These are phyloP conservation scores for Jaculus jaculus DNA, from an alignment of 2,113 vertebrate genomes.

Conservation along the genomic window DNA sequence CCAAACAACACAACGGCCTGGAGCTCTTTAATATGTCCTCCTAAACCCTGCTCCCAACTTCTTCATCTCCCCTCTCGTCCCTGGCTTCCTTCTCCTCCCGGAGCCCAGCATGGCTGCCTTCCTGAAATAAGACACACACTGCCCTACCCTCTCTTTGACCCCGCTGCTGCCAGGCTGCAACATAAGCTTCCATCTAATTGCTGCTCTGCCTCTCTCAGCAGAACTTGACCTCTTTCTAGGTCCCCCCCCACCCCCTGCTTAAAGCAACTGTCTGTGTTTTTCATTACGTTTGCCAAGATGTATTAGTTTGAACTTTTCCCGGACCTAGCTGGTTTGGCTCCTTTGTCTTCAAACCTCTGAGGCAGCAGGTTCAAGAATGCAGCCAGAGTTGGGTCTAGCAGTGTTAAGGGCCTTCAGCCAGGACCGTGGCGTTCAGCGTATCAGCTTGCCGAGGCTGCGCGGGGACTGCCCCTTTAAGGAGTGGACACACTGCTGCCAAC, in stretches of 20 bases:
- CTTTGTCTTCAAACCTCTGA: constrained; percentile 51
- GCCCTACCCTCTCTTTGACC: constrained; percentile 72
- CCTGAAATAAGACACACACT: constrained; percentile 58
- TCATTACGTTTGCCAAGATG: constrained; percentile 71
- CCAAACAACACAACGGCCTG: background rate
- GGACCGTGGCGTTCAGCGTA: background rate
- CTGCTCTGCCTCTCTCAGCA: constrained; percentile 76
- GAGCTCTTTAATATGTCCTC: constrained; percentile 9
- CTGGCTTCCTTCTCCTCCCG: background rate
- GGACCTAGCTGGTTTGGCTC: constrained; percentile 33
- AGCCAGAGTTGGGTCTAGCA: background rate
- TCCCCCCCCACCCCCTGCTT: constrained; percentile 70
- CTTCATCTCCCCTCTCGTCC: background rate
- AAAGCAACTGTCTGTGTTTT: constrained; percentile 78
- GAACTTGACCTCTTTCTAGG: constrained; percentile 77
- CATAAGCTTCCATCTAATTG: constrained; percentile 72
- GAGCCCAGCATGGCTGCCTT: background rate
- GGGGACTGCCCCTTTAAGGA: constrained; percentile 74
- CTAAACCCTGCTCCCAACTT: background rate
- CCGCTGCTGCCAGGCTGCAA: constrained; percentile 63
- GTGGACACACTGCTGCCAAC: constrained; percentile 36
- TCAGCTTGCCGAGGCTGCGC: fast-evolving
- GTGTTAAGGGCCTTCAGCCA: background rate
- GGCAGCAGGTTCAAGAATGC: constrained; percentile 50
- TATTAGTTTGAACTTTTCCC: constrained; percentile 74